phyloP scores from a whole-genome alignment of 2,888 invertebrate genomes.

The Ochropleura leucogaster region DNA sequence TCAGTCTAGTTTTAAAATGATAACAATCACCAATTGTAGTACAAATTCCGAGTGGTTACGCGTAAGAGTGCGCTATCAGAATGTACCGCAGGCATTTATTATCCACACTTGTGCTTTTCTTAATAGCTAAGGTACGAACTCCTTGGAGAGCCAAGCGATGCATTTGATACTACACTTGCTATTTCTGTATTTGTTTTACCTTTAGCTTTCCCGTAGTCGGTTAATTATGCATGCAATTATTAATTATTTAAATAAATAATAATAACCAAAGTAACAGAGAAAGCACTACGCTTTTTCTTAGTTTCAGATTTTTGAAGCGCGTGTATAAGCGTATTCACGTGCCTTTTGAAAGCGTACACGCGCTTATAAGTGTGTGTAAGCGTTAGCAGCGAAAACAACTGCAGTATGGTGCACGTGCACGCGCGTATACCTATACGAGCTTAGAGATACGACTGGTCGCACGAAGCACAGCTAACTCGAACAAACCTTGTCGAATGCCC shows the following conservation, averaged over 20 bases:
- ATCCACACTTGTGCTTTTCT: slow-evolving; percentile 48
- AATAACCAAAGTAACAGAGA: too few relatives aligned
- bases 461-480: not conserved
- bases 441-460: not conserved
- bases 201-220: too few relatives aligned
- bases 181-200: not conserved
- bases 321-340: too few relatives aligned
- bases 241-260: too few relatives aligned
- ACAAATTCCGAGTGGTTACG: slow-evolving; percentile 49
- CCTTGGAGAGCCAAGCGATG: slow-evolving; percentile 5
- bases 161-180: not conserved
- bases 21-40: slow-evolving; percentile 42
- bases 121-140: slow-evolving; percentile 37
- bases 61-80: slow-evolving; percentile 50
- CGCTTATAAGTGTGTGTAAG: too few relatives aligned
- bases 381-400: too few relatives aligned
- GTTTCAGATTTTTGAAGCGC: too few relatives aligned
- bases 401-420: not conserved
- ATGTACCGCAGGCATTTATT: slow-evolving; percentile 35
- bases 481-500: not conserved
- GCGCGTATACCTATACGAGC: not conserved
- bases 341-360: too few relatives aligned
- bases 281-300: too few relatives aligned
- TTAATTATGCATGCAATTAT: too few relatives aligned
- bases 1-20: slow-evolving; percentile 28